A percentile compares a stretch with the other conserved stretches of the same genome.
These are phyloP conservation scores for Epinotia ramella DNA, from an alignment of 2,888 invertebrate genomes.

Conservation along the genomic window DNA sequence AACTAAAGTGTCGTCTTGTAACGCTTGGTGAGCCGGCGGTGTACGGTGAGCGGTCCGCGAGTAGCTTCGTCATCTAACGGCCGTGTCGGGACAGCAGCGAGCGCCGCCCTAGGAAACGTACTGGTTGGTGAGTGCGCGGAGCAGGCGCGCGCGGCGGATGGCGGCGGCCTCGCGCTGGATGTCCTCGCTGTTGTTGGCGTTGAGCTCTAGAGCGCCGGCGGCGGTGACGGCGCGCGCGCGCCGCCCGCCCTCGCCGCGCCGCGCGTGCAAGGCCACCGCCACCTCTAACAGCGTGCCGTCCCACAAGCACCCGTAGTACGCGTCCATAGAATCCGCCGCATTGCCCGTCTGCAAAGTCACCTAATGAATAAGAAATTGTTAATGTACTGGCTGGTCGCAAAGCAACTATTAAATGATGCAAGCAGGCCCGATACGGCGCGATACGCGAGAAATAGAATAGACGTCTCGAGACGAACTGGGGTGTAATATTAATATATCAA, in stretches of 20 bases:
- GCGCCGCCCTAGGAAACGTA: constrained; percentile 86
- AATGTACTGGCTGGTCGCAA: background rate
- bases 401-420: too few relatives aligned
- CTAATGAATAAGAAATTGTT: background rate
- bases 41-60: background rate
- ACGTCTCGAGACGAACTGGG: too few relatives aligned
- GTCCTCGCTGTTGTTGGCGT: constrained; percentile 98
- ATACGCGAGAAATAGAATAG: too few relatives aligned
- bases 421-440: too few relatives aligned
- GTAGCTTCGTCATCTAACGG: background rate
- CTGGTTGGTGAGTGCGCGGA: constrained; percentile 94
- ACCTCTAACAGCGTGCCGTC: constrained; percentile 98
- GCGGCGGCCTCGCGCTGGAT: constrained; percentile 96
- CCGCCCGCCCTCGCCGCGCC: constrained; percentile 95
- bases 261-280: constrained; percentile 93
- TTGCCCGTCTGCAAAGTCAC: constrained; percentile 71
- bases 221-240: constrained; percentile 93
- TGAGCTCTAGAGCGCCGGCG: constrained; percentile 95
- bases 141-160: constrained; percentile 92
- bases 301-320: constrained; percentile 97
- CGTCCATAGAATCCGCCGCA: constrained; percentile 95
- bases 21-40: background rate
- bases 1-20: background rate
- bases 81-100: background rate
- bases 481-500: too few relatives aligned